Evolutionary conservation across 2,888 invertebrate species (phyloP), one percentile per base, ranked within the genome.

Genomic region (Prosopocoilus inquinatus): DNA sequence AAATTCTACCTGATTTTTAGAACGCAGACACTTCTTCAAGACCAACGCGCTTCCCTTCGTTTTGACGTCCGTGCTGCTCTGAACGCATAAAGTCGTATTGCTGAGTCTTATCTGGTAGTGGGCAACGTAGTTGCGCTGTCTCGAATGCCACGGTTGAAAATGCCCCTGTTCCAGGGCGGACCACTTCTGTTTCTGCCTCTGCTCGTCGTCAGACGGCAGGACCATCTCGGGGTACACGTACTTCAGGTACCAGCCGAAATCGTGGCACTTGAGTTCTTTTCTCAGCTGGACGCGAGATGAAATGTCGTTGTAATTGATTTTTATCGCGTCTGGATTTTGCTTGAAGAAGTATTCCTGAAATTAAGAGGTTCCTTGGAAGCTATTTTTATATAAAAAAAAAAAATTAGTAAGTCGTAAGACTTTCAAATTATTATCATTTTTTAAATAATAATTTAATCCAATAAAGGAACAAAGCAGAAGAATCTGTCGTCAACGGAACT

Each of bases 161-260:
- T 83, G 83, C 64, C 84, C 82, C 55, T 81, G 83, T 41, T 86
- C 84, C 0, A 88, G 75, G 12, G 83, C 83, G 1, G 80, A 80
- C 78, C 85, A 81, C 67, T 84, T 84, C 59, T 80, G 78, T 63
- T 84, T 83, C 49, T 84, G 78, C 57, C 80, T 79, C 8, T 76
- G 78, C 11, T 80, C 78, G 3, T 79, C 75, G 51, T 86, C 83
- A 4, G 84, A 83, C 0, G 89, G 90, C 9, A 85, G 72, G 50
- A 84, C 82, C 47, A 94, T 70, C 72, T 92, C 91, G 0, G 94
- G 93, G 75, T 95, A 95, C 2, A 96, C 81, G 59, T 86, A 88
- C 50, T 90, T 85, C 62, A 96, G 74, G 69, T 93, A 96, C 95
- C 95, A 96, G 54, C 88, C 82, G 75, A 96, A 96, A 16, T 87